A percentile compares a stretch with the other conserved stretches of the same genome.
Conservation (phyloP, 2,113 vertebrate genomes). For the Halichoerus grypus region DNA sequence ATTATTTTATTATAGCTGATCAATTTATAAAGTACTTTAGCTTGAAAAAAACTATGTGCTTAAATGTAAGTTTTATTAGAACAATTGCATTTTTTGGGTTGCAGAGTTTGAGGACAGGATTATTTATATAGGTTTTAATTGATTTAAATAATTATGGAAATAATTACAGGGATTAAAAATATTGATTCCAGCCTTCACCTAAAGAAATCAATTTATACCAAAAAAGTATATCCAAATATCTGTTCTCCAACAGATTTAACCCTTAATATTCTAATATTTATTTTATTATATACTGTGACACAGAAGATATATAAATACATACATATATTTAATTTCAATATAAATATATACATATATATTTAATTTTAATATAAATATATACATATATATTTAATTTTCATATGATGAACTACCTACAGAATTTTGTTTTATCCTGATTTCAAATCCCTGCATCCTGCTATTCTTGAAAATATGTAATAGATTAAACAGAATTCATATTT, state of each 20-base stretch:
- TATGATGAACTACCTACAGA: neutral
- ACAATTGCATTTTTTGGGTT: conserved; percentile 12
- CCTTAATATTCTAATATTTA: neutral
- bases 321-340: neutral
- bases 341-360: too few relatives aligned
- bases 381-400: neutral
- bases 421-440: neutral
- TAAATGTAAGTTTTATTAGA: neutral
- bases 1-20: conserved; percentile 11
- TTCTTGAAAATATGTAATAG: neutral
- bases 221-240: neutral
- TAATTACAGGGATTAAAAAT: conserved; percentile 1
- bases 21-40: conserved; percentile 7
- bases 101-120: neutral
- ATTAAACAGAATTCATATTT: neutral
- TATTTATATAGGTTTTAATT: neutral
- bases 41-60: neutral
- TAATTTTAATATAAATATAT: too few relatives aligned
- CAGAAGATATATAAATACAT: neutral
- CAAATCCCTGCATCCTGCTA: neutral
- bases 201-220: neutral
- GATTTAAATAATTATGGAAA: conserved; percentile 19
- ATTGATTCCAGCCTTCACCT: neutral
- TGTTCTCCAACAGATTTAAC: neutral
- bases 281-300: neutral